Conservation (phyloP, 2,113 vertebrate genomes). For the Haplochromis vanheusdeni region DNA sequence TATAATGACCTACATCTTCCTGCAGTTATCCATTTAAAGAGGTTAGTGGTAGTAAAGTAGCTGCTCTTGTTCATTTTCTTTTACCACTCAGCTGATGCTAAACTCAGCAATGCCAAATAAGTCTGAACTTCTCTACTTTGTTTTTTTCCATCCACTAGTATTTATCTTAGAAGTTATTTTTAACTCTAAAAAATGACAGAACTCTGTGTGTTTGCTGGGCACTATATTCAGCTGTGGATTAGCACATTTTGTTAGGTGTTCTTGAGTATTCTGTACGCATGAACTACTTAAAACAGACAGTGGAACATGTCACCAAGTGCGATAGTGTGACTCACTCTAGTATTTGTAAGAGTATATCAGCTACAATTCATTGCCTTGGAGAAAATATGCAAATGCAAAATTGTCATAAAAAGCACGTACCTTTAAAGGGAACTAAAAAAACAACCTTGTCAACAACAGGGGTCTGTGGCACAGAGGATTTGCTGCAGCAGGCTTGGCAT, state of each 20-base stretch:
- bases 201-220: background rate
- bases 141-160: background rate
- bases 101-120: background rate
- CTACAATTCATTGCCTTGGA: background rate
- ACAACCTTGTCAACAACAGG: background rate
- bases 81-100: background rate
- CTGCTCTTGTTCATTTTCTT: background rate
- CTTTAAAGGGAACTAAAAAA: background rate
- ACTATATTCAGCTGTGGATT: background rate
- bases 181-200: accelerated
- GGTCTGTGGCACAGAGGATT: background rate
- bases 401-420: background rate
- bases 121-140: background rate
- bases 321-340: background rate
- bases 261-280: background rate
- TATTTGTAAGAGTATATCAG: background rate
- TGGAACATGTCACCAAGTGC: background rate
- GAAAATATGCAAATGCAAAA: background rate
- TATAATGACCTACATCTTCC: background rate
- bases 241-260: background rate
- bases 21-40: background rate
- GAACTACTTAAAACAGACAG: background rate
- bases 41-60: background rate
- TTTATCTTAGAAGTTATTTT: background rate
- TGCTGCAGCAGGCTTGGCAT: background rate